phyloP scores from a whole-genome alignment of 2,113 vertebrate species.

The Prionailurus bengalensis region DNA sequence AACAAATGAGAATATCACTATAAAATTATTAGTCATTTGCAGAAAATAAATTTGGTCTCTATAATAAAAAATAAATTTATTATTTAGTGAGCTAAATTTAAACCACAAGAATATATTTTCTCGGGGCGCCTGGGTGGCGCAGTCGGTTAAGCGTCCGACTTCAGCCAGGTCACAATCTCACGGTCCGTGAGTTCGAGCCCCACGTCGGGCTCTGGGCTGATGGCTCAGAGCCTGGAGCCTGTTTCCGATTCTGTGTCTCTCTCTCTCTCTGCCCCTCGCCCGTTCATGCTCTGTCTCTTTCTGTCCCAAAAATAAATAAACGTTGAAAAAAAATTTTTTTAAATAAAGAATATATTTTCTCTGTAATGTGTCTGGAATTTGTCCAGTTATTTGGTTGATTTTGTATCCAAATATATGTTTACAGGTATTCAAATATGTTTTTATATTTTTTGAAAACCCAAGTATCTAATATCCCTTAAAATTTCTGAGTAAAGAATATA shows the following conservation, averaged over 20 bases:
- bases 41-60: constrained; percentile 11
- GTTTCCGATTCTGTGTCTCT: too few relatives aligned
- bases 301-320: too few relatives aligned
- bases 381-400: not conserved
- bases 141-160: too few relatives aligned
- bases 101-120: not conserved
- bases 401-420: constrained; percentile 4
- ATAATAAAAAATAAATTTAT: constrained; percentile 50
- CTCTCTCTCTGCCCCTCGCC: too few relatives aligned
- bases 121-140: not conserved
- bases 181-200: too few relatives aligned
- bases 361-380: not conserved
- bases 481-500: constrained; percentile 60
- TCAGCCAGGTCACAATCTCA: too few relatives aligned
- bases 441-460: not conserved
- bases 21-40: not conserved
- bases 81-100: constrained; percentile 16
- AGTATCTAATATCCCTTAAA: constrained; percentile 49
- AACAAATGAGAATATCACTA: not conserved
- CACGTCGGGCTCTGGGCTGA: too few relatives aligned
- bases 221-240: too few relatives aligned
- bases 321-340: too few relatives aligned
- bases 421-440: not conserved
- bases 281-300: too few relatives aligned
- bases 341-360: not conserved